phyloP scores from a whole-genome alignment of 1,140 invertebrate species.

The Papilio helenus region DNA sequence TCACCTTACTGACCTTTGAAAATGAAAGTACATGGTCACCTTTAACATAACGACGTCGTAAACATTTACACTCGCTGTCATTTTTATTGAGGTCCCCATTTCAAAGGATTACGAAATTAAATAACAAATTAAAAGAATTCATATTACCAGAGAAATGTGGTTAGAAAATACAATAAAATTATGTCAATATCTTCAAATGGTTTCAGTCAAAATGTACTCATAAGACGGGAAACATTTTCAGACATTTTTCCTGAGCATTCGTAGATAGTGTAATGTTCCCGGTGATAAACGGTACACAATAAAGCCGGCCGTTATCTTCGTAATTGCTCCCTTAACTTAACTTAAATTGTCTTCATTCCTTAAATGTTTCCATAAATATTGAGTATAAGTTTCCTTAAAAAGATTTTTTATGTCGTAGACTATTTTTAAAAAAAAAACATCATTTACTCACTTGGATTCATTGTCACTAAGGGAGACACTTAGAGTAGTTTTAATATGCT shows the following conservation, averaged over 20 bases:
- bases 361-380: slow-evolving; percentile 23
- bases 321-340: slow-evolving; percentile 27
- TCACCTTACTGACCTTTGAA: not conserved
- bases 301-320: slow-evolving; percentile 19
- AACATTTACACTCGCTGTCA: not conserved
- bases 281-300: slow-evolving; percentile 25
- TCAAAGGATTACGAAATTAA: not conserved
- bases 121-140: not conserved
- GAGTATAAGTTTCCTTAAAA: slow-evolving; percentile 13
- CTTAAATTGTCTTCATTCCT: slow-evolving; percentile 25
- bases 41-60: slow-evolving; percentile 3
- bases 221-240: slow-evolving; percentile 1
- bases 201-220: slow-evolving; percentile 15
- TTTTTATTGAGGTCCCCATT: not conserved
- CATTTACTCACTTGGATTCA: not conserved
- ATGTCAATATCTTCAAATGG: not conserved
- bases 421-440: not conserved
- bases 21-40: not conserved
- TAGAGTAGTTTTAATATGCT: too few relatives aligned
- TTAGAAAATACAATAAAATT: not conserved
- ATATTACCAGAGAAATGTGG: not conserved
- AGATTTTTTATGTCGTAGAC: not conserved
- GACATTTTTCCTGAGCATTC: slow-evolving; percentile 2
- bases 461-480: too few relatives aligned
- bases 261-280: slow-evolving; percentile 8